A percentile compares a stretch with the other conserved stretches of the same genome.
phyloP scores from a whole-genome alignment of 23 tunicate species.

The Ciona savignyi region DNA sequence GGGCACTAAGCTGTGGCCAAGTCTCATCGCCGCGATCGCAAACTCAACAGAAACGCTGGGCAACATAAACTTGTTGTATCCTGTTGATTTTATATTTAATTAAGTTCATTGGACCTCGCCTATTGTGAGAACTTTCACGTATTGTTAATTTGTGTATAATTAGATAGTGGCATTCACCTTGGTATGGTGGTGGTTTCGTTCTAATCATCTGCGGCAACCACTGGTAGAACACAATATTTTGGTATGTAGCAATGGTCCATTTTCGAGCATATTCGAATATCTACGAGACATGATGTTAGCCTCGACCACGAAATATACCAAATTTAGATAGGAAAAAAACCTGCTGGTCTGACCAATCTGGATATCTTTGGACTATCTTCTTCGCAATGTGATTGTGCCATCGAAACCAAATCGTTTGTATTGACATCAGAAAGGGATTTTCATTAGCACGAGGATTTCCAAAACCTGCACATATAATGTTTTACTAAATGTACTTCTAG shows the following conservation, averaged over 20 bases:
- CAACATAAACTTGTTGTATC: constrained; percentile 59
- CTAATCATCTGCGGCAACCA: constrained; percentile 55
- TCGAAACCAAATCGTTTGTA: constrained; percentile 82
- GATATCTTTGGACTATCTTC: constrained; percentile 35
- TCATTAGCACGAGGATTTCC: constrained; percentile 91
- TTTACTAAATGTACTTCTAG: too few relatives aligned
- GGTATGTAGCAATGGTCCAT: constrained; percentile 70
- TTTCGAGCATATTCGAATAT: constrained; percentile 51
- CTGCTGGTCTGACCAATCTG: constrained; percentile 76
- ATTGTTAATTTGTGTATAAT: too few relatives aligned
- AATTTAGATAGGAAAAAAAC: too few relatives aligned
- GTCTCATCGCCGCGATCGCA: constrained; percentile 85
- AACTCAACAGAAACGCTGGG: constrained; percentile 72
- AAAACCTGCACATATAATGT: constrained; percentile 34
- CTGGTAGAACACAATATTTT: constrained; percentile 66
- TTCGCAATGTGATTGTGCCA: constrained; percentile 86
- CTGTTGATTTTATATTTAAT: too few relatives aligned
- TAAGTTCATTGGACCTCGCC: too few relatives aligned
- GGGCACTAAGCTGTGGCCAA: constrained; percentile 78
- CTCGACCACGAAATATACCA: background rate
- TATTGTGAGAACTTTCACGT: too few relatives aligned
- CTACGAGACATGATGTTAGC: constrained; percentile 7
- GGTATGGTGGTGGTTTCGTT: constrained; percentile 27
- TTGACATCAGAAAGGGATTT: constrained; percentile 81
- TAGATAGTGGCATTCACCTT: constrained; percentile 32